Evolutionary conservation across 1,140 invertebrate species (phyloP).

Genomic region (Drosophila tropicalis): DNA sequence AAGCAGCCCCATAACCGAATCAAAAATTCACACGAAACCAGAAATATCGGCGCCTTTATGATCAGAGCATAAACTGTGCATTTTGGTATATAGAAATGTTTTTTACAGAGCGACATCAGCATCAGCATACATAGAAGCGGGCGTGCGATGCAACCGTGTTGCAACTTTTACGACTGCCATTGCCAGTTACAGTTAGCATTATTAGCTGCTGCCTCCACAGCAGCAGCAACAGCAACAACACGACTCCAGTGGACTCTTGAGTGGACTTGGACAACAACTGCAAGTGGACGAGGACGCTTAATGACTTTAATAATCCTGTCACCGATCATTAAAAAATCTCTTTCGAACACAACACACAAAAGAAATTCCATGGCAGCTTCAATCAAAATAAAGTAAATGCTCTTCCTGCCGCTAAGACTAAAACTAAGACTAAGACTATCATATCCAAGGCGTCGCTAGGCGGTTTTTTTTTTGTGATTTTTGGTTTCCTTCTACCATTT

Average conservation of each 20-base stretch:
- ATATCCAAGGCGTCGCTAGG: background rate
- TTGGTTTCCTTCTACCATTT: background rate
- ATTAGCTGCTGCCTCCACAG: slow-evolving; percentile 54
- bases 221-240: slow-evolving; percentile 28
- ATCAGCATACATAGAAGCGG: slow-evolving; percentile 22
- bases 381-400: slow-evolving; percentile 80
- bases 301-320: slow-evolving; percentile 82
- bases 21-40: slow-evolving; percentile 36
- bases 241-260: background rate
- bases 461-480: background rate
- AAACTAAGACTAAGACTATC: background rate
- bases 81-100: slow-evolving; percentile 21
- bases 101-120: slow-evolving; percentile 43
- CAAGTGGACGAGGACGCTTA: slow-evolving; percentile 57
- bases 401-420: slow-evolving; percentile 62
- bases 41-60: slow-evolving; percentile 41
- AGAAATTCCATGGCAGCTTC: slow-evolving; percentile 81
- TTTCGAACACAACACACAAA: slow-evolving; percentile 76
- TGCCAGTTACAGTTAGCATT: slow-evolving; percentile 76
- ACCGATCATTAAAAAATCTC: slow-evolving; percentile 81
- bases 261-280: slow-evolving; percentile 30
- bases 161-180: slow-evolving; percentile 64
- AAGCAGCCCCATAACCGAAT: slow-evolving; percentile 53
- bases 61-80: slow-evolving; percentile 44
- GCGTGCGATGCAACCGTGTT: slow-evolving; percentile 16